A percentile compares a stretch with the other conserved stretches of the same genome.
Conservation (phyloP, 2,797 vertebrate genomes). For the Alexandromys oeconomus region DNA sequence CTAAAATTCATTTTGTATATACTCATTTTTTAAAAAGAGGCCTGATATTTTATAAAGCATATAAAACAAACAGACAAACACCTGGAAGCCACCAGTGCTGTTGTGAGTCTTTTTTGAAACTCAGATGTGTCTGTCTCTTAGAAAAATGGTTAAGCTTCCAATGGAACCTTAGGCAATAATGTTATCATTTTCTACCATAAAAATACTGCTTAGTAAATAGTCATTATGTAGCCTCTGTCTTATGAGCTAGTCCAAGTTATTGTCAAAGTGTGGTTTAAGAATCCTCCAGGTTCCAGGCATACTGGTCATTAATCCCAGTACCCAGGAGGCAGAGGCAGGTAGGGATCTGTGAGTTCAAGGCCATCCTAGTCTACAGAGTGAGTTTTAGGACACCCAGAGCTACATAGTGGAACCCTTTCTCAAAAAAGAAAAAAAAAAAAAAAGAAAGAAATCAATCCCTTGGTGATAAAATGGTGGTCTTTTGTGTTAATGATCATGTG, state of each 20-base stretch:
- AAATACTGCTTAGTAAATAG: not conserved
- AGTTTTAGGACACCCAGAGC: not conserved
- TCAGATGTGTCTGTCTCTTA: not conserved
- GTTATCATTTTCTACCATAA: conserved; percentile 43
- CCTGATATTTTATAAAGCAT: conserved; percentile 50
- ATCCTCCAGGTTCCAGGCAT: not conserved
- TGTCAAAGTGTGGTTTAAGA: conserved; percentile 59
- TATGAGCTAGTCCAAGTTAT: conserved; percentile 1
- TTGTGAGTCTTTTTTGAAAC: conserved; percentile 51
- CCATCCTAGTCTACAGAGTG: not conserved
- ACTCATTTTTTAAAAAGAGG: conserved; percentile 34
- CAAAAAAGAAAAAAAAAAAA: too few species aligned
- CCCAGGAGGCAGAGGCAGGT: not conserved
- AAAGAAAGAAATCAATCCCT: not conserved
- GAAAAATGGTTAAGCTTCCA: conserved; percentile 13
- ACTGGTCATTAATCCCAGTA: not conserved
- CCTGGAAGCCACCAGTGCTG: not conserved
- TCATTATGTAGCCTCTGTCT: not conserved
- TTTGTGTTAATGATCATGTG: conserved; percentile 56
- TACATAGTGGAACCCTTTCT: too few species aligned
- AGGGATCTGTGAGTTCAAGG: not conserved
- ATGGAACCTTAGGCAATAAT: conserved; percentile 12
- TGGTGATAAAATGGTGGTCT: not conserved
- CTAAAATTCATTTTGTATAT: conserved; percentile 63
- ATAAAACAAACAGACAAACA: conserved; percentile 14